Evolutionary conservation across 2,797 vertebrate genomes (phyloP), one percentile per base, ranked within the genome.

Genomic region (Meriones psammophilus): DNA sequence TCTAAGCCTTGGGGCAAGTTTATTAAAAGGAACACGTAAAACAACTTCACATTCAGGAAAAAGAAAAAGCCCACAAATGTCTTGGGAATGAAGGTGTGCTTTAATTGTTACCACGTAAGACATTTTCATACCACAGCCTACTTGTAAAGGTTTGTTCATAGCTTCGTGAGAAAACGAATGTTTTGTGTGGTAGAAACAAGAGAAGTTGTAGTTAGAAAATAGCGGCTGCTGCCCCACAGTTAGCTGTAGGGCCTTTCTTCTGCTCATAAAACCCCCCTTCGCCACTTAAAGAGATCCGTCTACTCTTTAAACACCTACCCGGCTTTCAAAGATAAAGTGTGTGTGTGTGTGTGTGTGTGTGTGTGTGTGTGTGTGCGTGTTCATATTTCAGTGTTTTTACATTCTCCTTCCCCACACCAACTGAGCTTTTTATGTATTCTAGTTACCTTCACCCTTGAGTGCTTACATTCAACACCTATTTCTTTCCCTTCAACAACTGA

Each of bases 11-110:
- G 81, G 50, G 89, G 68, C n/a, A 91, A 74, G 46, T 91, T 94
- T 89, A 93, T 84, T 97, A 73, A 94, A 94, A 94, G 58, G 60
- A 95, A 88, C 69, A 80, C 5, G 26, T 58, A 69, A 69, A 33
- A 84, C 36, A 84, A 33, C 69, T 95, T 95, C 39, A 60, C 17
- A 94, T 91, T 95, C 85, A 78, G 79, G 71, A 17, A 9, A 46
- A 92, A 80, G 79, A 92, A 84, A 42, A 80, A 85, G 33, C 69
- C 87, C 26, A 78, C n/a, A 36, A 91, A 8, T 62, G 36, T 88
- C 60, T 92, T 91, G 26, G 81, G 33, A 90, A 93, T 87, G 3
- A 46, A 20, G n/a, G 39, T 77, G 85, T 79, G 33, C 56, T 71
- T 33, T 93, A 81, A 88, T 36, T 84, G 91, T 26, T 36, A 74